Evolutionary conservation across 92 coral and sea anemone genomes (phyloP), one percentile per base, ranked within the genome.

Genomic region (Phenganax stokvisi): DNA sequence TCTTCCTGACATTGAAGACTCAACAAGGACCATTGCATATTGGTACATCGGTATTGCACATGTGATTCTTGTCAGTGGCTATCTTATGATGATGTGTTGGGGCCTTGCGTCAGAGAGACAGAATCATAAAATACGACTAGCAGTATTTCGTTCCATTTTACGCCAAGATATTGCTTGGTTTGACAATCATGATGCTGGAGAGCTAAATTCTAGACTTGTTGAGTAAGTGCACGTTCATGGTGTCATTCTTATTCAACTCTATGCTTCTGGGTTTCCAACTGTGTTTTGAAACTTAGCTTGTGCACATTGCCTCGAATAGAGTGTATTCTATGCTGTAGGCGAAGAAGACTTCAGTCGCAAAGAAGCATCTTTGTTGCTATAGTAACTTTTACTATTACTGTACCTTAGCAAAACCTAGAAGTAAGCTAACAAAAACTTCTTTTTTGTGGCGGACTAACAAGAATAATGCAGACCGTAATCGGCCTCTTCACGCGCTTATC

Each of bases 161-260:
- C 68, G 79, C 28, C 89, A 87, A 83, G 85, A 86, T 59, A 86
- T 86, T 67, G 89, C 85, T 27, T 86, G 89, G 89, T 86, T 86
- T 71, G 89, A 86, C 37, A 63, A 74, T 52, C 79, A 68, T 25
- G 89, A 86, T 71, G 85, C 89, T 11, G 89, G 89, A 51, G 85
- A 86, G 64, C 58, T 86, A 8, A 86, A 86, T 78, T 73, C 54
- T 47, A 72, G 89, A 25, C 85, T 86, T 20, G 74, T 79, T 10
- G 89, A 86, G 89, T 86, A 81, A 75, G 89, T 85, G 8, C 64
- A 47, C 75, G 67, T 9, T 8, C 31, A 56, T 59, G 31, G 17
- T 51, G 8, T 63, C 70, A 63, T 16, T 8, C 47, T 37, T 37
- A 37, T 37, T 37, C 47, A 37, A 2, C 47, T 37, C 47, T 37